Percentiles rank a stretch among this genome's conserved stretches.
phyloP scores from a whole-genome alignment of 2,888 invertebrate genomes.

The Glyphotaelius pellucidus region DNA sequence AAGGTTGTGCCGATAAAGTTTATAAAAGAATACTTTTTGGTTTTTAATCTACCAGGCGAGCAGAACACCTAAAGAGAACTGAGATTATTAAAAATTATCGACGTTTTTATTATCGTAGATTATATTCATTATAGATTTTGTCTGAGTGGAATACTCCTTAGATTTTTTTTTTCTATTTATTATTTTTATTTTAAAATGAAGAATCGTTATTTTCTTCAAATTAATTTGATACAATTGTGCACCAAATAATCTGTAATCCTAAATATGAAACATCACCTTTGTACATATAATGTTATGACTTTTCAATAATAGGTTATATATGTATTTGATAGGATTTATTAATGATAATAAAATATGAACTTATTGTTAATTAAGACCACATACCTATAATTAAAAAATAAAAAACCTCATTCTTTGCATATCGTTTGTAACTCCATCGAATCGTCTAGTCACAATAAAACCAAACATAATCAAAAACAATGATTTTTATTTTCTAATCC shows the following conservation, averaged over 20 bases:
- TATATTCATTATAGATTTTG: slow-evolving; percentile 20
- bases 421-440: slow-evolving; percentile 82
- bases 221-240: slow-evolving; percentile 18
- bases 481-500: slow-evolving; percentile 51
- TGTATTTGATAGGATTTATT: slow-evolving; percentile 64
- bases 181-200: neutral
- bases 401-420: slow-evolving; percentile 70
- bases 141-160: slow-evolving; percentile 46
- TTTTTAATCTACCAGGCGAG: neutral
- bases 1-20: neutral
- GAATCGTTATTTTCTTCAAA: neutral
- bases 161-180: slow-evolving; percentile 27
- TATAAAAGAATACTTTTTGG: neutral
- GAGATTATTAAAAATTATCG: neutral
- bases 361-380: slow-evolving; percentile 68
- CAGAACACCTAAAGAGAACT: neutral
- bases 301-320: slow-evolving; percentile 65
- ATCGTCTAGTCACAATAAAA: slow-evolving; percentile 85
- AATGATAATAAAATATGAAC: slow-evolving; percentile 67
- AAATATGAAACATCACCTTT: slow-evolving; percentile 24
- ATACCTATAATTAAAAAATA: slow-evolving; percentile 71
- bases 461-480: slow-evolving; percentile 66
- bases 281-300: slow-evolving; percentile 45
- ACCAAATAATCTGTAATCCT: slow-evolving; percentile 29
- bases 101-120: neutral